A percentile compares a stretch with the other conserved stretches of the same genome.
These are phyloP conservation scores for Halcyon leucocephala DNA, from an alignment of 2,797 vertebrate genomes.

Conservation along the genomic window DNA sequence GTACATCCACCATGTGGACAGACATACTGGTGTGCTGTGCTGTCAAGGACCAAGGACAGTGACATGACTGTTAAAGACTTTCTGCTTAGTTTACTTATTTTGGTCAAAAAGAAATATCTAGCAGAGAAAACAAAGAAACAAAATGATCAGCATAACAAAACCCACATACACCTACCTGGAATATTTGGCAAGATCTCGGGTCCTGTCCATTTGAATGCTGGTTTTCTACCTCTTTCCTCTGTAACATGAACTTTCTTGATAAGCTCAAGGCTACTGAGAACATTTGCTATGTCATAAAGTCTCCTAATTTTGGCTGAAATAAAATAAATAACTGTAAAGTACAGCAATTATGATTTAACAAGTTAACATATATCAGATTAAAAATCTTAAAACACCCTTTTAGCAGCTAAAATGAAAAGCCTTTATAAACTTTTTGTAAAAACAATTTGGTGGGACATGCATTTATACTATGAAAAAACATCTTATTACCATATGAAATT, in stretches of 20 bases:
- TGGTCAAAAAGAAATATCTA: not conserved
- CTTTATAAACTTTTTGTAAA: not conserved
- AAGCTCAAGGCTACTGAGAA: constrained; percentile 93
- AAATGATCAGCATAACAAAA: not conserved
- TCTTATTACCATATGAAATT: not conserved
- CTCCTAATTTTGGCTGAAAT: constrained; percentile 93
- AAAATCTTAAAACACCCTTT: not conserved
- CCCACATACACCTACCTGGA: constrained; percentile 78
- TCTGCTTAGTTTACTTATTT: not conserved
- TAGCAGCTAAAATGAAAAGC: not conserved
- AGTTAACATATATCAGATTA: not conserved
- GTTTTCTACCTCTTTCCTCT: constrained; percentile 91
- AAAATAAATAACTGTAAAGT: not conserved
- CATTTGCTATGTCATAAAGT: constrained; percentile 96
- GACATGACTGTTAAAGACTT: not conserved
- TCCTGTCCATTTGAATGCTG: constrained; percentile 95
- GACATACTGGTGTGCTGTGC: not conserved
- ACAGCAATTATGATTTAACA: not conserved
- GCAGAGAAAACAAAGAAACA: not conserved
- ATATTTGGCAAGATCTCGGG: constrained; percentile 82
- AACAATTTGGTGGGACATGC: not conserved
- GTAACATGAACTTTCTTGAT: constrained; percentile 96
- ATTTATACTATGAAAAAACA: not conserved
- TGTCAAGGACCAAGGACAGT: not conserved
- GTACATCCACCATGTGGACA: not conserved